Evolutionary conservation across 92 coral and sea anemone genomes (phyloP).

Genomic region (Virgularia gustaviana): DNA sequence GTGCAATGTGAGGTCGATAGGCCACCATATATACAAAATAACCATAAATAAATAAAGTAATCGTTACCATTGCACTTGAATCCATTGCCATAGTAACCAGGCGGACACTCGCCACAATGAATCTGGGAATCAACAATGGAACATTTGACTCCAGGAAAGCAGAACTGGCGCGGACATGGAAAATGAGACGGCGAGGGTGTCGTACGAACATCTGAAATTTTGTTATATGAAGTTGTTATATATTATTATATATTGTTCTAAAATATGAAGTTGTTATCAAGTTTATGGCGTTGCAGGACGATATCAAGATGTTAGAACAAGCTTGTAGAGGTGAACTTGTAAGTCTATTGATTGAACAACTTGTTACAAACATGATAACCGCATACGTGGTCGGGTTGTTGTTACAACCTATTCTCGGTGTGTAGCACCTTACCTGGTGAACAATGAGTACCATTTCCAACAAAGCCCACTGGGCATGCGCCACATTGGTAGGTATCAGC

Average conservation of each 20-base stretch:
- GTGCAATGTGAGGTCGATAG: no score
- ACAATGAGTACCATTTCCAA: slow-evolving; percentile 72
- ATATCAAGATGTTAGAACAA: no score
- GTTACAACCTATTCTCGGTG: not conserved
- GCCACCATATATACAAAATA: no score
- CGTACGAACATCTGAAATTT: no score
- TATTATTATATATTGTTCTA: no score
- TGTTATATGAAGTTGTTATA: no score
- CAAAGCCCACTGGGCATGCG: slow-evolving; percentile 64
- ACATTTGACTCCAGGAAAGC: slow-evolving; percentile 67
- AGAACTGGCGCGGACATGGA: slow-evolving; percentile 51
- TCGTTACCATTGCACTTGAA: slow-evolving; percentile 62
- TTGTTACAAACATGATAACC: no score
- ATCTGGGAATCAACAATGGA: slow-evolving; percentile 41
- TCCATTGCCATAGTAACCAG: slow-evolving; percentile 75
- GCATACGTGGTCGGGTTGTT: no score
- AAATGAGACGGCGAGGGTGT: no score
- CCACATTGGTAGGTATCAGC: slow-evolving; percentile 63
- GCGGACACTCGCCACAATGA: slow-evolving; percentile 73
- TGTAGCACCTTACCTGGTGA: slow-evolving; percentile 4
- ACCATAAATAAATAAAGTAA: not conserved
- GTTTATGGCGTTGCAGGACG: not conserved
- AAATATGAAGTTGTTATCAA: not conserved
- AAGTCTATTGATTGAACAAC: no score
- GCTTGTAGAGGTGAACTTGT: no score